Evolutionary conservation across 1,140 invertebrate species (phyloP).

Genomic region (Calliopsis andreniformis): DNA sequence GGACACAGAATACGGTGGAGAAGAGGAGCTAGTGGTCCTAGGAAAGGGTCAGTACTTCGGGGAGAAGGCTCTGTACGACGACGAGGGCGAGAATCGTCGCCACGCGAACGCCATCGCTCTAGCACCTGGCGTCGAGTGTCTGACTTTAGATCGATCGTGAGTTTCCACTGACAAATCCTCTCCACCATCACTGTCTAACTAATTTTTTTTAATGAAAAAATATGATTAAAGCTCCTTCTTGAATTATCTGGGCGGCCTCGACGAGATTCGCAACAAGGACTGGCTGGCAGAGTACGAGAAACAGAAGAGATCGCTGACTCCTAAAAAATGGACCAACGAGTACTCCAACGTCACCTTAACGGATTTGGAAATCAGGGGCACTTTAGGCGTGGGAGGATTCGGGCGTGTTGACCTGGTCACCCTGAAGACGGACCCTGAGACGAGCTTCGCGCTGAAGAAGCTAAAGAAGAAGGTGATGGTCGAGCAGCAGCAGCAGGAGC

Average conservation of each 20-base stretch:
- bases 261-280: conserved; percentile 77
- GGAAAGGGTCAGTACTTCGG: conserved; percentile 89
- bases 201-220: too few relatives aligned
- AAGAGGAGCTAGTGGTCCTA: conserved; percentile 85
- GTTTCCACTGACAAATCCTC: conserved; percentile 67
- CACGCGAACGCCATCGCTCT: conserved; percentile 94
- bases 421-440: conserved; percentile 81
- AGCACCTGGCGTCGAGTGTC: conserved; percentile 93
- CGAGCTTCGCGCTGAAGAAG: conserved; percentile 93
- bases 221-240: conserved; percentile 80
- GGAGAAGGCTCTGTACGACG: conserved; percentile 88
- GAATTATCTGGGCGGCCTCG: conserved; percentile 81
- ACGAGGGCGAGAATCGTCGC: conserved; percentile 86
- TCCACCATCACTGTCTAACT: too few relatives aligned
- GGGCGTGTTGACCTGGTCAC: conserved; percentile 94
- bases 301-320: conserved; percentile 73
- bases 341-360: conserved; percentile 87
- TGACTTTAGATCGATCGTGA: conserved; percentile 92
- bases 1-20: conserved; percentile 81
- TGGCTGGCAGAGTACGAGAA: conserved; percentile 77
- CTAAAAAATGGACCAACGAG: conserved; percentile 74
- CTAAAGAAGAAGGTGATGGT: conserved; percentile 96
- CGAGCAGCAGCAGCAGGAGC: conserved; percentile 95
- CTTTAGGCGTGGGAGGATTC: conserved; percentile 96
- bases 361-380: conserved; percentile 91